Evolutionary conservation across 2,888 invertebrate genomes (phyloP).

Genomic region (Tachina fera): DNA sequence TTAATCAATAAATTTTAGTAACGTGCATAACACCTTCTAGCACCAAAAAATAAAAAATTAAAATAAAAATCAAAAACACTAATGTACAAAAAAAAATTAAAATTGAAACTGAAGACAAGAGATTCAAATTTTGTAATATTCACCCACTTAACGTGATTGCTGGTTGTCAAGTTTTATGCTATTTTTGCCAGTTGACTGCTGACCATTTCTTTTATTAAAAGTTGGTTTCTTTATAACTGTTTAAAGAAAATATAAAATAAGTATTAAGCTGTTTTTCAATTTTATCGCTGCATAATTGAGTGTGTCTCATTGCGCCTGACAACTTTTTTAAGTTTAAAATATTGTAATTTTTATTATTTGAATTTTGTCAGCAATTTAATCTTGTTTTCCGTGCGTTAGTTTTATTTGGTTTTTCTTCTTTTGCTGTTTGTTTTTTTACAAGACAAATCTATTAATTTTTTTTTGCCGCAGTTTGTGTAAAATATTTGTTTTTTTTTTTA

Average conservation of each 20-base stretch:
- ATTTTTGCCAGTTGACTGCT: not conserved
- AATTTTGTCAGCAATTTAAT: constrained; percentile 69
- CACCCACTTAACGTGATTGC: constrained; percentile 61
- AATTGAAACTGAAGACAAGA: constrained; percentile 11
- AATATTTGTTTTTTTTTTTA: not conserved
- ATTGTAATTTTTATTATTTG: constrained; percentile 54
- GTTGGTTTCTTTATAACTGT: not conserved
- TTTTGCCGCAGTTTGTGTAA: not conserved
- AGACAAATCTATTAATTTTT: constrained; percentile 31
- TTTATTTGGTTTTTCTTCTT: not conserved
- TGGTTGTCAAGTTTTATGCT: constrained; percentile 21
- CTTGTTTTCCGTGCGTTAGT: constrained; percentile 25
- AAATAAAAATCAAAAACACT: not conserved
- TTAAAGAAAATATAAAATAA: not conserved
- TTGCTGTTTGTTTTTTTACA: not conserved
- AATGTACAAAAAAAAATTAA: not conserved
- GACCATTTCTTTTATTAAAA: constrained; percentile 46
- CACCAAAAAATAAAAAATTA: not conserved
- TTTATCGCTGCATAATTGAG: constrained; percentile 63
- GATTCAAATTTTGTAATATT: constrained; percentile 34
- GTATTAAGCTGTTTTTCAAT: constrained; percentile 29
- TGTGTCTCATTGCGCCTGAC: constrained; percentile 41
- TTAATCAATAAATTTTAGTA: constrained; percentile 66
- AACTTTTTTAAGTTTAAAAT: constrained; percentile 48
- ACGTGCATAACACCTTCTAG: constrained; percentile 64